Conservation (phyloP, 2,113 vertebrate species). For the Rhinogobius similis region DNA sequence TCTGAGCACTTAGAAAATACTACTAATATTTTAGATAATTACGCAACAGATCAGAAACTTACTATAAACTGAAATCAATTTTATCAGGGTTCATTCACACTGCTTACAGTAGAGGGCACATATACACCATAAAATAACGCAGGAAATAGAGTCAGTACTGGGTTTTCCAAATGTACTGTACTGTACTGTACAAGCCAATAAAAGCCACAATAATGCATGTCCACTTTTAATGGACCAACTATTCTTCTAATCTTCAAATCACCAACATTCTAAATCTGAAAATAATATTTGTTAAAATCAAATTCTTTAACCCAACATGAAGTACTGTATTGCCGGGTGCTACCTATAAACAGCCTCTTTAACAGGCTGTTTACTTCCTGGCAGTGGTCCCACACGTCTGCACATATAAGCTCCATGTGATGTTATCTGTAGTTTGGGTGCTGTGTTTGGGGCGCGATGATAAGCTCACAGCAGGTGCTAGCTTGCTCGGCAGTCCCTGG, state of each 20-base stretch:
- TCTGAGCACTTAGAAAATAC: background rate
- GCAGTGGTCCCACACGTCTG: conserved; percentile 16
- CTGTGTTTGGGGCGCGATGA: conserved; percentile 37
- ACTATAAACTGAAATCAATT: background rate
- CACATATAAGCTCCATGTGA: conserved; percentile 42
- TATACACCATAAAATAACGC: background rate
- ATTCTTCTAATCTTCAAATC: background rate
- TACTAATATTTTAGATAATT: background rate
- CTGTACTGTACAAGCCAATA: too few relatives aligned
- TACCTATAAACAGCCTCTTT: background rate
- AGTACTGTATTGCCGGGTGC: background rate
- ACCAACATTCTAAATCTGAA: background rate
- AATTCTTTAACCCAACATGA: background rate
- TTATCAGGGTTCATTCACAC: background rate
- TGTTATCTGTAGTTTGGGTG: conserved; percentile 49
- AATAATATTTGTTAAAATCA: background rate
- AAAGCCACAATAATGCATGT: background rate
- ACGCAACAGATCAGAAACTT: background rate
- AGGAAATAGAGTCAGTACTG: too few relatives aligned
- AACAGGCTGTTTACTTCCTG: background rate
- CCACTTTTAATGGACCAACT: background rate
- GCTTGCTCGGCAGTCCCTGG: conserved; percentile 29
- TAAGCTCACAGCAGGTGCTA: conserved; percentile 60
- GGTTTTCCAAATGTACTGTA: too few relatives aligned
- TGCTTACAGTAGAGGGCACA: background rate